A percentile compares a stretch with the other conserved stretches of the same genome.
Conservation (phyloP, 2,888 invertebrate species). For the Acleris literana region DNA sequence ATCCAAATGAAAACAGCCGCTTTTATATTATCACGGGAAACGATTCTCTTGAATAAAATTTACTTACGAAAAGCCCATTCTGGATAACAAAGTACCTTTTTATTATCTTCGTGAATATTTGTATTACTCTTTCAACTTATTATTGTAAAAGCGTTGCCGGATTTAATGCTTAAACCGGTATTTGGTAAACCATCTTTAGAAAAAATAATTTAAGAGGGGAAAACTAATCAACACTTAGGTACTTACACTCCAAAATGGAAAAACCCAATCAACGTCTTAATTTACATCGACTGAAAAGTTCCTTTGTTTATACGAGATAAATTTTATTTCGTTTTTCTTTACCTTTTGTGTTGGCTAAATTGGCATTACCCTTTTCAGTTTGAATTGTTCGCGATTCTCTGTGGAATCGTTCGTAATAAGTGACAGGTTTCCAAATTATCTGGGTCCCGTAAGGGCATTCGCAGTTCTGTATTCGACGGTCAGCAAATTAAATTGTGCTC, state of each 20-base stretch:
- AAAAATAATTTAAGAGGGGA: no score
- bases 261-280: conserved; percentile 6
- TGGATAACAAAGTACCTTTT: conserved; percentile 19
- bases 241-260: not conserved
- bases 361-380: not conserved
- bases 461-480: not conserved
- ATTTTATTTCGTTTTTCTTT: conserved; percentile 6
- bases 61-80: conserved; percentile 12
- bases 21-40: conserved; percentile 5
- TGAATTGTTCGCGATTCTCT: conserved; percentile 1
- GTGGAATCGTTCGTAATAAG: conserved; percentile 1
- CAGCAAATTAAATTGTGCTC: conserved; percentile 1
- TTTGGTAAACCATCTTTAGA: no score
- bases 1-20: conserved; percentile 18
- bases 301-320: conserved; percentile 6
- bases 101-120: conserved; percentile 27
- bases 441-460: conserved; percentile 2
- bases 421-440: conserved; percentile 14
- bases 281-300: conserved; percentile 1
- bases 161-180: no score
- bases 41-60: conserved; percentile 10
- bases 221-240: not conserved
- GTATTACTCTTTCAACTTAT: conserved; percentile 1
- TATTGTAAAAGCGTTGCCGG: no score
- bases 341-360: conserved; percentile 7